A percentile compares a stretch with the other conserved stretches of the same genome.
These are phyloP conservation scores for Oryzias woworae DNA, from an alignment of 2,113 vertebrate genomes.

Conservation along the genomic window DNA sequence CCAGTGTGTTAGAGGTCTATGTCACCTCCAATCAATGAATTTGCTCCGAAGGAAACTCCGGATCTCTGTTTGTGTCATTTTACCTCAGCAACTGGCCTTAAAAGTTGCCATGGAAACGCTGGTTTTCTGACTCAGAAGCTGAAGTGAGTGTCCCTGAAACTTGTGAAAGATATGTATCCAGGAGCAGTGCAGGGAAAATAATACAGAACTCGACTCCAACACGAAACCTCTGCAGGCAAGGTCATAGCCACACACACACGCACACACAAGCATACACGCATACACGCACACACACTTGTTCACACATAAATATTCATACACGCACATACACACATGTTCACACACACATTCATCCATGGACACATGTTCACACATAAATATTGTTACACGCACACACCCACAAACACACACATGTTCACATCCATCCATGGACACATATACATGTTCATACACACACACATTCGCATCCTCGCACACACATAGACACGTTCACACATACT, in stretches of 20 bases:
- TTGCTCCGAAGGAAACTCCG: slow-evolving; percentile 18
- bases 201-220: slow-evolving; percentile 39
- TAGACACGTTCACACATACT: too few species aligned
- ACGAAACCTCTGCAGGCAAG: slow-evolving; percentile 60
- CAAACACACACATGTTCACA: too few species aligned
- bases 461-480: too few species aligned
- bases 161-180: slow-evolving; percentile 64
- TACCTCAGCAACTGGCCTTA: slow-evolving; percentile 63
- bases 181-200: slow-evolving; percentile 48
- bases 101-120: slow-evolving; percentile 69
- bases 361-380: too few species aligned
- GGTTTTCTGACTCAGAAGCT: slow-evolving; percentile 61
- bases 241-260: slow-evolving; percentile 37
- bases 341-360: too few species aligned
- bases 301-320: slow-evolving; percentile 15
- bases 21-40: slow-evolving; percentile 4
- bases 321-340: not conserved
- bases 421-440: too few species aligned
- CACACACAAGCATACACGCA: slow-evolving; percentile 18
- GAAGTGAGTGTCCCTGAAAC: slow-evolving; percentile 71
- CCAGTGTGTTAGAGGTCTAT: not conserved
- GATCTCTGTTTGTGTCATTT: slow-evolving; percentile 32
- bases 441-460: too few species aligned
- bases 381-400: too few species aligned
- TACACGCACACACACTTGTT: not conserved